Base-by-base conservation (phyloP, 2,113 vertebrate genomes). In the Phocoena phocoena region DNA sequence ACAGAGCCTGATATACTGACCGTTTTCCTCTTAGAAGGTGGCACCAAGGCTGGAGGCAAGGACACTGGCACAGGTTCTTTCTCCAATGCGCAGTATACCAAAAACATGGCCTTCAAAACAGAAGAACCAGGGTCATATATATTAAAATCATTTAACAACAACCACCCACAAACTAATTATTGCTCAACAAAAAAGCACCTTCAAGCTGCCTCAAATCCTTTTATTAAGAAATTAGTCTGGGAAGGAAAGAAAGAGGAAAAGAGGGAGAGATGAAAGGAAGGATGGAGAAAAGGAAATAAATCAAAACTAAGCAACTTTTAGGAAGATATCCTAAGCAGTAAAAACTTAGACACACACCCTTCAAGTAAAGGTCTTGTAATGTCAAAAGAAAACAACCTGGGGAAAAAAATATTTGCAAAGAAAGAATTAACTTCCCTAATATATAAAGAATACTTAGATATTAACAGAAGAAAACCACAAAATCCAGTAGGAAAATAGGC, bases 51-150 rank as follows among this genome's bases (percentile, higher is more conserved):
- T 97, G 99, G 98, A 81, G 99, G 99, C 95, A 99, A 98, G 95
- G 99, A 99, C 99, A 99, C 99, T 98, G 99, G 99, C 98, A 99
- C 99, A 88, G 99, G 98, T 97, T 99, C 99, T 41, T 99, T 99
- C 98, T 99, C 99, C 98, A 99, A 98, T 81, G 99, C 99, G 95
- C 99, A 99, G 98, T 99, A 99, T 58, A 99, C 99, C 99, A 99
- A 98, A 99, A 99, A 99, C 99, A 99, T 99, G 95, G 99, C 99
- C 99, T 99, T 88, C 92, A 98, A 97, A 92, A 98, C 10, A 98
- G 63, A 97, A 44, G 77, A 97, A 84, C 18, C 26, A 87, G 41
- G 14, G 20, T 95, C 70, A 98, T 13, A 95, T 50, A 97, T n/a
- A 77, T 79, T 93, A 93, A 83, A 81, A 90, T 80, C 41, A 96